Evolutionary conservation across 2,888 invertebrate genomes (phyloP).

Genomic region (Teleogryllus oceanicus): DNA sequence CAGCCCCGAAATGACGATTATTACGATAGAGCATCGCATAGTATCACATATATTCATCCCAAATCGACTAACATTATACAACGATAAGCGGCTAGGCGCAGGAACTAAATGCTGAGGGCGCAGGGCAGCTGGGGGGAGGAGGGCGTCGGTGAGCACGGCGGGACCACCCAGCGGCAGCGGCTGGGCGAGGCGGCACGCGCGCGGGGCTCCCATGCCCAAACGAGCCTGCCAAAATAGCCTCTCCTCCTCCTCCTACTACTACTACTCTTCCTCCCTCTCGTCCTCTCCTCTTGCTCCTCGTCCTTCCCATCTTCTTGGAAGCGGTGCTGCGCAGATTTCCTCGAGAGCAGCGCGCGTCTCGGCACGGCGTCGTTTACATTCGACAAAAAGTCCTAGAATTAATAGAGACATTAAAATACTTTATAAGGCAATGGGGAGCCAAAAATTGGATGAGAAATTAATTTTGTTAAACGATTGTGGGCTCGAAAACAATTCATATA

Average conservation of each 20-base stretch:
- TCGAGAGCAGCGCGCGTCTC: background rate
- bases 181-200: background rate
- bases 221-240: no score
- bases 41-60: no score
- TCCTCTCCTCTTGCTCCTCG: no score
- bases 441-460: slow-evolving; percentile 9
- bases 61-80: no score
- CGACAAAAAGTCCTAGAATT: background rate
- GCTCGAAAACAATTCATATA: background rate
- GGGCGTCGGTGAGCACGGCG: background rate
- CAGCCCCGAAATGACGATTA: no score
- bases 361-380: background rate
- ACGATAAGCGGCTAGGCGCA: no score
- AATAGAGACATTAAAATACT: slow-evolving; percentile 3
- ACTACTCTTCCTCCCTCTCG: background rate
- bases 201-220: no score
- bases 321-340: no score
- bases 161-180: slow-evolving; percentile 6
- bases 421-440: background rate
- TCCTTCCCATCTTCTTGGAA: no score
- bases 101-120: no score
- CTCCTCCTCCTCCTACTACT: background rate
- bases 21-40: no score
- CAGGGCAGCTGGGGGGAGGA: background rate
- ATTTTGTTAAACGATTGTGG: slow-evolving; percentile 18